Percentiles rank a stretch among this genome's conserved stretches.
Evolutionary conservation across 2,797 vertebrate genomes (phyloP).

Genomic region (Halcyon smyrnensis): DNA sequence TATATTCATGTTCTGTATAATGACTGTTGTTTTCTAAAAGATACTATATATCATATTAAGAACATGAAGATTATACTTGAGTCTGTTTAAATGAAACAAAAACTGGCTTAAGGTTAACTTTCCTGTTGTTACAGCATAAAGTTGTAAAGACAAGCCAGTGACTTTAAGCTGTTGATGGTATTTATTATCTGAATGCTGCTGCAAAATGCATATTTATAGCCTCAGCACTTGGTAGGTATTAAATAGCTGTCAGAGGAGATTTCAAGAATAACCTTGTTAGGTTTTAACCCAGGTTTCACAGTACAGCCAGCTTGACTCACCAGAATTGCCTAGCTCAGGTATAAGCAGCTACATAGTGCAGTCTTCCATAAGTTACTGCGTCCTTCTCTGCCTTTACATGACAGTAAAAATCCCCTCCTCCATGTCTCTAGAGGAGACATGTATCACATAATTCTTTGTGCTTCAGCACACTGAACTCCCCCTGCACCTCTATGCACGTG

Average conservation of each 20-base stretch:
- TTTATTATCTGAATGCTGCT: conserved; percentile 55
- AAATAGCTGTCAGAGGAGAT: conserved; percentile 52
- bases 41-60: not conserved
- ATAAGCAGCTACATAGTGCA: not conserved
- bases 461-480: not conserved
- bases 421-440: not conserved
- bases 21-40: not conserved
- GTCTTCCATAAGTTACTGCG: not conserved
- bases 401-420: not conserved
- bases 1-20: not conserved
- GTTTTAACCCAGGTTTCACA: not conserved
- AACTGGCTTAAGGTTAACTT: conserved; percentile 24
- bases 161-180: conserved; percentile 34
- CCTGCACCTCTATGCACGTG: not conserved
- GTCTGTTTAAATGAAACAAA: conserved; percentile 36
- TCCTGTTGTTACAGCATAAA: not conserved
- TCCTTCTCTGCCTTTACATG: not conserved
- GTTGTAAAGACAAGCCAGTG: conserved; percentile 13
- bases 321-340: conserved; percentile 5
- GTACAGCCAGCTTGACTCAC: not conserved
- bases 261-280: conserved; percentile 41
- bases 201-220: conserved; percentile 56
- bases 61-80: not conserved
- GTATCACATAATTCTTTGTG: not conserved
- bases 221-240: conserved; percentile 40